Evolutionary conservation across 1,140 invertebrate species (phyloP).

Genomic region (Manduca sexta): DNA sequence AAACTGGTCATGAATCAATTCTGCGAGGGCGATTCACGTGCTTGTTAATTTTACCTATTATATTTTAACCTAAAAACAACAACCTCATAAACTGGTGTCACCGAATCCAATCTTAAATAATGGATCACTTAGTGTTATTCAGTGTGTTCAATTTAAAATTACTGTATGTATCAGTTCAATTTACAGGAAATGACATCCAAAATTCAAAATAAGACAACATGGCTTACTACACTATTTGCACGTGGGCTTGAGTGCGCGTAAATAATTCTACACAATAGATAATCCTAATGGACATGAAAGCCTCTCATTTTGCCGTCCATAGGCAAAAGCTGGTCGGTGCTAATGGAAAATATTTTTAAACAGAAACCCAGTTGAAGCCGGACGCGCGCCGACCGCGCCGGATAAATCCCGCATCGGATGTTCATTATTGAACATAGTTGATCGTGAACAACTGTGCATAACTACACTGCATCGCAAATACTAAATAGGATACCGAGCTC

Average conservation of each 20-base stretch:
- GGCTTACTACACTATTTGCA: neutral
- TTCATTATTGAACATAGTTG: constrained; percentile 39
- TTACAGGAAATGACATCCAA: no score
- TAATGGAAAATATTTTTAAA: constrained; percentile 40
- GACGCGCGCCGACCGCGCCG: constrained; percentile 17
- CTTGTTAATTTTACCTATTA: no score
- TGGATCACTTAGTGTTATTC: no score
- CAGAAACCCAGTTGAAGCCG: constrained; percentile 18
- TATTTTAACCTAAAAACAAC: no score
- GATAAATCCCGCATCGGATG: constrained; percentile 24
- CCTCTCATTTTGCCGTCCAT: constrained; percentile 15
- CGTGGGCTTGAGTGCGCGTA: constrained; percentile 1
- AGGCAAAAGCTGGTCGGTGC: constrained; percentile 20
- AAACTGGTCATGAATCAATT: no score
- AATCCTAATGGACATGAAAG: constrained; percentile 34
- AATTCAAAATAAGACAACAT: no score
- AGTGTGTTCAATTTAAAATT: no score
- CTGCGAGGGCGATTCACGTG: no score
- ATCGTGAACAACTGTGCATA: constrained; percentile 13
- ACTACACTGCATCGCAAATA: constrained; percentile 1
- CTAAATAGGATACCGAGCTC: neutral
- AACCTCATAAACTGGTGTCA: no score
- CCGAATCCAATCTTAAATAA: no score
- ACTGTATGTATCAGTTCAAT: no score
- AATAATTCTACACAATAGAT: constrained; percentile 18